Evolutionary conservation across 2,797 vertebrate genomes (phyloP).

Genomic region (Vespertilio murinus): DNA sequence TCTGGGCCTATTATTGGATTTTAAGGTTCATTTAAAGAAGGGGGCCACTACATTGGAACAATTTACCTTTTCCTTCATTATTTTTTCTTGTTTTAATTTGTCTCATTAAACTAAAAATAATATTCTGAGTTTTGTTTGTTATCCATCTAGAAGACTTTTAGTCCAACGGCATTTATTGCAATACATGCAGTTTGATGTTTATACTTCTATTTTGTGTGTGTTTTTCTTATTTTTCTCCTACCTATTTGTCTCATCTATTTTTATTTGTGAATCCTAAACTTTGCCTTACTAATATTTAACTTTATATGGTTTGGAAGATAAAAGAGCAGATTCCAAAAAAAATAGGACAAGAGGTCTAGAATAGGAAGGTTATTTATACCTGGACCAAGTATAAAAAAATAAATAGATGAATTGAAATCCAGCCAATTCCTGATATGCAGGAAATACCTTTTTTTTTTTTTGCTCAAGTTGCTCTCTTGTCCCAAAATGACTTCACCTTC

Average conservation of each 20-base stretch:
- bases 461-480: background rate
- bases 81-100: background rate
- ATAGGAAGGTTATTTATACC: background rate
- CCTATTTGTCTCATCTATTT: background rate
- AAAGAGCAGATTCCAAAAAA: background rate
- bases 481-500: background rate
- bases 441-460: slow-evolving; percentile 18
- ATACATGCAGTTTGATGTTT: background rate
- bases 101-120: slow-evolving; percentile 7
- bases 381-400: background rate
- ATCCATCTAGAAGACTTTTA: background rate
- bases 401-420: background rate
- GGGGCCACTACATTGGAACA: background rate
- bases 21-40: slow-evolving; percentile 25
- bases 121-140: background rate
- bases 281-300: background rate
- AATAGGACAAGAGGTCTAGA: background rate
- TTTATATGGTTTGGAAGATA: background rate
- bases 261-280: background rate
- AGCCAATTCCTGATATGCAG: background rate
- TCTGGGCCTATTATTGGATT: background rate
- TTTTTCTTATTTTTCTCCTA: background rate
- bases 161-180: background rate
- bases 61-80: slow-evolving; percentile 9
- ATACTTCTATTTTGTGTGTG: background rate